Evolutionary conservation across 1,140 invertebrate species (phyloP), one percentile per base, ranked within the genome.

Genomic region (Zaprionus capensis): DNA sequence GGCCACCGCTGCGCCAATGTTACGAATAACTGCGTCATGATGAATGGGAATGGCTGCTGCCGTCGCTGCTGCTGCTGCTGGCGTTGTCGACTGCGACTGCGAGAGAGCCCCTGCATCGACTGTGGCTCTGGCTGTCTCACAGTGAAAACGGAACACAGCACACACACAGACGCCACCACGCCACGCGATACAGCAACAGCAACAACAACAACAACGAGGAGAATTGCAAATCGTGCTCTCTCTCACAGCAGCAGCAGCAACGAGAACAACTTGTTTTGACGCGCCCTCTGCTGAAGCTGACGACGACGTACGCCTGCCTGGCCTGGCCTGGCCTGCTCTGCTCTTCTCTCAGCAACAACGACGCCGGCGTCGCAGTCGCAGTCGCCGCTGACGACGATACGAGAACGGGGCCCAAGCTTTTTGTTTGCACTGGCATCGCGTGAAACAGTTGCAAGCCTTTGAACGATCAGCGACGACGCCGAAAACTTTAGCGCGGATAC

Each of bases 401-500:
- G 67, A 51, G 72, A 55, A 75, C 57, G 64, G 46, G 62, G 46
- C 74, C 57, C 82, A 91, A 92, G 91, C 91, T 92, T 92, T 92
- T 92, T 92, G 91, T 92, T 88, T 87, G 71, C 67, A 62, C 63
- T 68, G 63, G 77, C 72, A 71, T 68, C 77, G 82, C 82, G 78
- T 81, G 88, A 92, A 92, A 92, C 91, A 92, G 91, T 92, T 92
- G 91, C 91, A 92, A 92, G 91, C 77, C 91, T 92, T 91, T 91
- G 85, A 91, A 92, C 91, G 91, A 92, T 91, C 91, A 92, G 91
- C 84, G 80, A 92, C 91, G 91, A 92, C 91, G 91, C 81, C 82
- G 91, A 87, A 91, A 91, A 84, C 86, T 90, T 91, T 91, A 80
- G 86, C 86, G 86, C 86, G 86, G 86, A 90, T 90, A 82, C 71